Evolutionary conservation across 2,113 vertebrate genomes (phyloP).

Genomic region (Zootoca vivipara): DNA sequence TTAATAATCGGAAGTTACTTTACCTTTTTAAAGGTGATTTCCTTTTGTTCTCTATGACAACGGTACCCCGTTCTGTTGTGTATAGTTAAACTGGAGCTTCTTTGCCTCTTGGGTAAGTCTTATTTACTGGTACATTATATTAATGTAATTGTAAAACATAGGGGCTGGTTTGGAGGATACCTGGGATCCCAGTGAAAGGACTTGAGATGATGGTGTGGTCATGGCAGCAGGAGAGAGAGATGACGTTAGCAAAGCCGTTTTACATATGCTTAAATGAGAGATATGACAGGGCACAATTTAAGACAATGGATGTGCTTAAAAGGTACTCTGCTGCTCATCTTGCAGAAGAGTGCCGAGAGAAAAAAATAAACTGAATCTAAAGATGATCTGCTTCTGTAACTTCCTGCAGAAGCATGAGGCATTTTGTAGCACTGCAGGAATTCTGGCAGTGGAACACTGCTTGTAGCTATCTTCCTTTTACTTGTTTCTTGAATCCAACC

Average conservation of each 20-base stretch:
- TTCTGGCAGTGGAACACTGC: not conserved
- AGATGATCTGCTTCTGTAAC: not conserved
- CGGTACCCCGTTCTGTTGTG: not conserved
- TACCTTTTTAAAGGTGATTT: conserved; percentile 5
- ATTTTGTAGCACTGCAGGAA: not conserved
- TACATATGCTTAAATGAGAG: not conserved
- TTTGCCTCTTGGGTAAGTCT: conserved; percentile 9
- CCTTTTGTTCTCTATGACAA: not conserved
- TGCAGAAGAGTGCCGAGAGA: not conserved
- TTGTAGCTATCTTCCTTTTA: not conserved
- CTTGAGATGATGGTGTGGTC: not conserved
- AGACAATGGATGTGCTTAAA: not conserved
- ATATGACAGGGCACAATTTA: not conserved
- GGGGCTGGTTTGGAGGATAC: not conserved
- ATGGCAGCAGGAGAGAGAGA: not conserved
- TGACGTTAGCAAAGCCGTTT: not conserved
- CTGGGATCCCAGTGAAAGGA: not conserved
- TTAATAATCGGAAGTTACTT: not conserved
- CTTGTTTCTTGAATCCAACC: not conserved
- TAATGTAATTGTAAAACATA: not conserved
- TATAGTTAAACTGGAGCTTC: conserved; percentile 25
- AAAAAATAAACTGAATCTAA: not conserved
- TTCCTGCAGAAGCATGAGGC: not conserved
- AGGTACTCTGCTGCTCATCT: not conserved
- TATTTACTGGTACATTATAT: not conserved